These are phyloP conservation scores for Sinopyrophorus schimmeli DNA, from an alignment of 2,888 invertebrate species.

Conservation along the genomic window DNA sequence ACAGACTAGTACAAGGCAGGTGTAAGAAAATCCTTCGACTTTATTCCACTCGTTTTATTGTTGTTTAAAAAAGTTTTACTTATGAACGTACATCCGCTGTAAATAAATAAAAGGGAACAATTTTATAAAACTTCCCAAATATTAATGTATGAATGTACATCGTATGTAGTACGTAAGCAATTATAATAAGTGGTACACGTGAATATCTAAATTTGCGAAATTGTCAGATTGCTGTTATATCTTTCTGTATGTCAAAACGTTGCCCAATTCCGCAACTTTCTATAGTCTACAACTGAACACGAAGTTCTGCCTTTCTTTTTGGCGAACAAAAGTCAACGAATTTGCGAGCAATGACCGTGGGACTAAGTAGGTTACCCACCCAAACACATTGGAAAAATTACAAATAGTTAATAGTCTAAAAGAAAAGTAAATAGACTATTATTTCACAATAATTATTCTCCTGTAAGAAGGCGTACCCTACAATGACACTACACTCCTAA, in stretches of 20 bases:
- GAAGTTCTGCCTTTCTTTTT: conserved; percentile 40
- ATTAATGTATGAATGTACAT: too few relatives aligned
- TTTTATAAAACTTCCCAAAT: too few relatives aligned
- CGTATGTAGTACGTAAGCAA: conserved; percentile 2
- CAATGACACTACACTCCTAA: conserved; percentile 2
- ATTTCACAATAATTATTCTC: conserved; percentile 5
- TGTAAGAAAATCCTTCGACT: too few relatives aligned
- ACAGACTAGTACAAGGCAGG: too few relatives aligned
- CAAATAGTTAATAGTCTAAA: conserved; percentile 12
- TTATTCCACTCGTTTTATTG: too few relatives aligned
- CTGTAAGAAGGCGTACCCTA: conserved; percentile 1
- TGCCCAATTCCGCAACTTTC: conserved; percentile 39
- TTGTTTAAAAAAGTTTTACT: too few relatives aligned
- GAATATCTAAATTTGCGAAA: conserved; percentile 16
- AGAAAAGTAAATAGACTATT: conserved; percentile 10
- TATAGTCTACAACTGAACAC: conserved; percentile 26
- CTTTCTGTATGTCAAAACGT: conserved; percentile 25
- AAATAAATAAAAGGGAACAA: too few relatives aligned
- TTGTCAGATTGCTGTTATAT: conserved; percentile 13
- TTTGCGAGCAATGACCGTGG: conserved; percentile 42
- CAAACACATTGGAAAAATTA: conserved; percentile 29
- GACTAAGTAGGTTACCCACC: conserved; percentile 40
- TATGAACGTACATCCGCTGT: too few relatives aligned
- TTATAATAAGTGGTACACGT: conserved; percentile 8
- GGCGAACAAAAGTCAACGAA: conserved; percentile 36